These are phyloP conservation scores for Thumatha senex DNA, from an alignment of 2,888 invertebrate genomes.

Conservation along the genomic window DNA sequence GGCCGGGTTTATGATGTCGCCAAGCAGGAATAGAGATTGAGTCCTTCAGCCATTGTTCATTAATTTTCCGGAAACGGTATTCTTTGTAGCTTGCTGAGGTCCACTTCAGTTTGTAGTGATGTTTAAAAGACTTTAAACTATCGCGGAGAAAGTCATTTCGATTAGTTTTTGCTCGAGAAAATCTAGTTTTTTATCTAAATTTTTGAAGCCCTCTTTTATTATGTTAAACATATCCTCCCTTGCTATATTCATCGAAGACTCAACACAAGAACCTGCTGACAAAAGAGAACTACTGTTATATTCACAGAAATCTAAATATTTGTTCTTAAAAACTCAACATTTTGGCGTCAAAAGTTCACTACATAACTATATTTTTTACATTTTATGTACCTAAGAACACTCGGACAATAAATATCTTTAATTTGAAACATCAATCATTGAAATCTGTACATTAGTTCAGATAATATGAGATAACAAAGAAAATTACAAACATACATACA, in stretches of 20 bases:
- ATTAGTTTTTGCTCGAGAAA: slow-evolving; percentile 1
- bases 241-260: slow-evolving; percentile 3
- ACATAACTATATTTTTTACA: not conserved
- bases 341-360: not conserved
- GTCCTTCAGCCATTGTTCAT: slow-evolving; percentile 5
- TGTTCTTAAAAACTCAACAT: not conserved
- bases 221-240: slow-evolving; percentile 3
- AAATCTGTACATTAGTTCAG: not conserved
- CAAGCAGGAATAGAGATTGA: not conserved
- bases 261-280: slow-evolving; percentile 1
- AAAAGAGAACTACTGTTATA: not conserved
- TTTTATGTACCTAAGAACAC: not conserved
- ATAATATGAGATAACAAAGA: not conserved
- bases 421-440: not conserved
- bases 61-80: slow-evolving; percentile 1
- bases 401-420: not conserved
- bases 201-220: slow-evolving; percentile 1
- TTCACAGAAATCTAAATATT: not conserved
- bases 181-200: slow-evolving; percentile 2
- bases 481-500: not conserved
- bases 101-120: slow-evolving; percentile 4
- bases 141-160: not conserved
- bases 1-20: slow-evolving; percentile 3
- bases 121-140: slow-evolving; percentile 4
- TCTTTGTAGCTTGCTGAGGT: not conserved